phyloP scores from a whole-genome alignment of 2,797 vertebrate species.

The Sylvilagus floridanus region DNA sequence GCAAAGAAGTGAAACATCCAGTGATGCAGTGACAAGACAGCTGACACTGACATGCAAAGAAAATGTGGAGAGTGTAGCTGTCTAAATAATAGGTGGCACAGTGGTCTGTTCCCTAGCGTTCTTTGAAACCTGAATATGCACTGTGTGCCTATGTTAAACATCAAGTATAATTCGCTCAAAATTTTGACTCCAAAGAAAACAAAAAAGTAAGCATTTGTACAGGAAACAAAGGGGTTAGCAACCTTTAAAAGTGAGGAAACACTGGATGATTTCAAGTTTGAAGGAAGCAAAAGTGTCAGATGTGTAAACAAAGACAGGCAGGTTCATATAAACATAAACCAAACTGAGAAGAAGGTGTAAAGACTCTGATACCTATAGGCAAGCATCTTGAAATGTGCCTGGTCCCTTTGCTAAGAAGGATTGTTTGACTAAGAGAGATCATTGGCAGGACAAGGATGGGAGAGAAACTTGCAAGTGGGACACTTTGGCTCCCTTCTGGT shows the following conservation, averaged over 20 bases:
- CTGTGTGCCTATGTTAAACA: slow-evolving; percentile 82
- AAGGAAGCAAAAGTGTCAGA: slow-evolving; percentile 16
- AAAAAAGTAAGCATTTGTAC: slow-evolving; percentile 65
- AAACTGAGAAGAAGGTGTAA: not conserved
- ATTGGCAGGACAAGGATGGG: not conserved
- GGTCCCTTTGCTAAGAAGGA: not conserved
- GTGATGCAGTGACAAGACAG: slow-evolving; percentile 40
- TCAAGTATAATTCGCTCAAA: slow-evolving; percentile 79
- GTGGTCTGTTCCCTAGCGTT: slow-evolving; percentile 76
- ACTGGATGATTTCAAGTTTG: slow-evolving; percentile 40
- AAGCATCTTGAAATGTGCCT: not conserved
- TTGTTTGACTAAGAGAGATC: not conserved
- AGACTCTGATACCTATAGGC: not conserved
- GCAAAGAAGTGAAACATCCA: not conserved
- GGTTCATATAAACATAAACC: slow-evolving; percentile 6
- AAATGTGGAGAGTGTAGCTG: slow-evolving; percentile 67
- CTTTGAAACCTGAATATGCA: slow-evolving; percentile 81
- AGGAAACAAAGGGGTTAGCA: slow-evolving; percentile 63
- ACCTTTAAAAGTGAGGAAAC: slow-evolving; percentile 53
- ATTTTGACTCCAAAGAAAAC: slow-evolving; percentile 79
- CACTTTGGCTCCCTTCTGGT: not conserved
- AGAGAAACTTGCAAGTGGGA: too few species aligned
- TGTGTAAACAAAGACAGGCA: slow-evolving; percentile 54
- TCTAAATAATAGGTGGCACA: slow-evolving; percentile 76
- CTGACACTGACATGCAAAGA: slow-evolving; percentile 79